Base-by-base conservation (phyloP, 64 coral and sea anemone species). In the Trachythela sp. region DNA sequence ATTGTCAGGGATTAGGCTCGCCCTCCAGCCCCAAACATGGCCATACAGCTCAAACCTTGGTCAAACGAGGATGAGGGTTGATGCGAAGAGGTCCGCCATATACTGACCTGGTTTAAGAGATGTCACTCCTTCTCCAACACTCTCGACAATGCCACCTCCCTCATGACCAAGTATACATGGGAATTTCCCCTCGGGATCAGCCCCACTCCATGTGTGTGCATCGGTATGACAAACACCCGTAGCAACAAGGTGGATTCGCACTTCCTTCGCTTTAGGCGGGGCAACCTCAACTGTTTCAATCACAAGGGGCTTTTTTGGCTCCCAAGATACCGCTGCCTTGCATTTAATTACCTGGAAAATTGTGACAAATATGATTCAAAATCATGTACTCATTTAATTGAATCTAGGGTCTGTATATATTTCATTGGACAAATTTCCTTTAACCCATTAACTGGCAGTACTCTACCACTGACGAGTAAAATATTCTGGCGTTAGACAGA, bases 211-310 rank as follows among this genome's bases (percentile, higher is more conserved):
- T 38, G 92, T 94, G 24, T 92, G 77, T 4, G 87, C 51, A 51
- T 97, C 92, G 0, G 95, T 94, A 34, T 97, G 95, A 36, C 95
- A 97, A n/a, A 97, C 95, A 14, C 95, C 95, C 40, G 95, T 94
- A 41, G 90, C 95, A 36, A 90, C 84, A n/a, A 97, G 52, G 31
- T 97, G 92, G 22, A 97, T 88, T 18, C 95, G 90, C 20, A 97
- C 95, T 85, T 97, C 95, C 20, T 71, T 54, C 0, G 90, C 90
- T 43, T 94, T 94, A 56, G 95, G 95, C 26, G 92, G 87, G 18
- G 48, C 90, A 17, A 97, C 95, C 40, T 97, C 95, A 70, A 97
- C 77, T 39, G 92, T 97, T 64, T 97, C 95, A 35, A 97, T 88
- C 10, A 71, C 58, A 29, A 97, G 87, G 30, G 95, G 95, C 48